Conservation (phyloP, 2,113 vertebrate genomes). For the Laticauda laticaudata region DNA sequence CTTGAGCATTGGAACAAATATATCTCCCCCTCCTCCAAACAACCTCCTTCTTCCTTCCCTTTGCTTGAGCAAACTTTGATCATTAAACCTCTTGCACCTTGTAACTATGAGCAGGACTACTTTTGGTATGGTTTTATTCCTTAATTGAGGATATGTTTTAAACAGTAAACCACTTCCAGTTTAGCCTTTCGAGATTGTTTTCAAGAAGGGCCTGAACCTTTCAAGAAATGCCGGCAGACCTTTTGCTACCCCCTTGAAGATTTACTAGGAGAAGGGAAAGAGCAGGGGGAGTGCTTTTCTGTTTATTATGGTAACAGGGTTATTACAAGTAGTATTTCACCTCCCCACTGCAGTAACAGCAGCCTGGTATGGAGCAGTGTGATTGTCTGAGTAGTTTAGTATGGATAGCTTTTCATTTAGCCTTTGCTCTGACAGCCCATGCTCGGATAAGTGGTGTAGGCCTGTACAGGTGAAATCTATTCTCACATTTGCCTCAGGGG, state of each 20-base stretch:
- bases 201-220: not conserved
- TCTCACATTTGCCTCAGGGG: slow-evolving; percentile 98
- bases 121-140: not conserved
- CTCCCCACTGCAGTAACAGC: slow-evolving; percentile 31
- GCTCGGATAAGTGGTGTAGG: slow-evolving; percentile 94
- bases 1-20: not conserved
- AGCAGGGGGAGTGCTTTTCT: slow-evolving; percentile 35
- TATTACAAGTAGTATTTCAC: slow-evolving; percentile 65
- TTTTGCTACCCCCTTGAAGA: slow-evolving; percentile 41
- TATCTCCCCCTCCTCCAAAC: not conserved
- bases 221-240: not conserved
- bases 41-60: not conserved
- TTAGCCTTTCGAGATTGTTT: not conserved
- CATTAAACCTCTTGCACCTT: not conserved
- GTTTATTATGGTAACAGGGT: slow-evolving; percentile 37
- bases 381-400: slow-evolving; percentile 79
- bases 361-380: slow-evolving; percentile 60
- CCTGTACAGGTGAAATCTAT: slow-evolving; percentile 99
- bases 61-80: not conserved
- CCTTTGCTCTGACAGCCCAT: slow-evolving; percentile 88
- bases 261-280: not conserved
- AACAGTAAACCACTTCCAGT: not conserved
- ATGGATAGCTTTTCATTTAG: slow-evolving; percentile 95
- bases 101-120: not conserved
- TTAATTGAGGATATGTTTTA: not conserved